Evolutionary conservation across 1,140 invertebrate genomes (phyloP), one percentile per base, ranked within the genome.

Genomic region (Orius insidiosus): DNA sequence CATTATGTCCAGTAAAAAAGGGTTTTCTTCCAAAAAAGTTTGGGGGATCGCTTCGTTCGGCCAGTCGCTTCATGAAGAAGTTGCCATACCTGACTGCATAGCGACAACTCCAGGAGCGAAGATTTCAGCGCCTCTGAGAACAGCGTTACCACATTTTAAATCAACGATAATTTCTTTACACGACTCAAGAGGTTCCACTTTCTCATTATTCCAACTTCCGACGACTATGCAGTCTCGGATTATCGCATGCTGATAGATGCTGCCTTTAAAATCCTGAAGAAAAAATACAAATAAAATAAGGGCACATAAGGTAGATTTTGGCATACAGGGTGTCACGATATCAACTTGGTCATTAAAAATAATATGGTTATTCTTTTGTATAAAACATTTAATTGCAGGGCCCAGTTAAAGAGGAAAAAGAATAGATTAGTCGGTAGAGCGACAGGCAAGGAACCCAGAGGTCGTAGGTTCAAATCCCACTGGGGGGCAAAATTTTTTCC

Each of bases 81-180:
- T 31, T 32, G 36, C 56, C 59, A 63, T 65, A 80, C 78, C 69
- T 52, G 67, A 43, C 48, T 72, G 65, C 59, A 83, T 74, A n/a
- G 72, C 81, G 56, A 89, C 63, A 37, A 92, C 72, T 30, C 85
- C 86, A 33, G 84, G 82, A 6, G 78, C 81, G 71, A 76, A 92
- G 9, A 90, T 70, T 65, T 89, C 71, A 10, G 87, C 75, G n/a
- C 86, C 87, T 59, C 85, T 66, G 34, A 92, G 58, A 9, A 89
- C 71, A 34, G 85, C 78, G 52, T 75, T 71, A 10, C 76, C 85
- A 70, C 85, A 89, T 16, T 61, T 51, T 36, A 68, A 63, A 65
- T 87, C 84, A 7, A 92, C 81, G 46, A 90, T 74, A 1, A 88
- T 66, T 64, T 85, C 72, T 54, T 71, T 49, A 38, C 54, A 50